Base-by-base conservation (phyloP, 2,113 vertebrate species). In the Tragelaphus scriptus region DNA sequence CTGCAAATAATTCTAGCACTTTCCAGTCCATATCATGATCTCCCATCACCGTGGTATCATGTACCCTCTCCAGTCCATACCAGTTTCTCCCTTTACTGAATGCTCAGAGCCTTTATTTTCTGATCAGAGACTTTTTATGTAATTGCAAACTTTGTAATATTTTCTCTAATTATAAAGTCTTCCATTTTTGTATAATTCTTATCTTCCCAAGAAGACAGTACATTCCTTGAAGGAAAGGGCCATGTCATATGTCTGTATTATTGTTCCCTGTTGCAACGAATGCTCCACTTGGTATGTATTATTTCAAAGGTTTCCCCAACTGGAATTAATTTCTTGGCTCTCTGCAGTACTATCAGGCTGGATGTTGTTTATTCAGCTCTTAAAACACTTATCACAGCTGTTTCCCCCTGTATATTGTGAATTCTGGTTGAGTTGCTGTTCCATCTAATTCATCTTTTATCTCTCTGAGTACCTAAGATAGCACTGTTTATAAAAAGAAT, bases 401-500 rank as follows among this genome's bases (percentile, higher is more conserved):
- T 77, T 85, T 85, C 28, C 28, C 59, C 75, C 28, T n/a, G 15
- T 63, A 40, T 47, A 63, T 15, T 32, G 30, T 95, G 77, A 96
- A 23, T 15, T 95, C 81, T 59, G 28, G 59, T 58, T 91, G 88
- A 97, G n/a, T 59, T 6, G 21, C 4, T 15, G 30, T 36, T 32
- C 23, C 49, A 13, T 85, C 40, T 30, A 93, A 85, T 75, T 91
- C 32, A 82, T 88, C 47, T 89, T 79, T 92, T 90, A 47, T 87
- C 47, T 94, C n/a, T 49, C 68, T 47, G 82, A 93, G 21, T 84
- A 58, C 32, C 59, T 86, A 89, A 94, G 84, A 93, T 23, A 93
- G 58, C 25, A 93, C 19, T 93, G 12, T 65, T 86, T 90, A 91
- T 68, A 89, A 95, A 92, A 96, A 84, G 19, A 91, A 89, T 55